Percentiles rank a stretch among this genome's conserved stretches.
These are phyloP conservation scores for Agonopterix subpropinquella DNA, from an alignment of 2,888 invertebrate genomes.

Conservation along the genomic window DNA sequence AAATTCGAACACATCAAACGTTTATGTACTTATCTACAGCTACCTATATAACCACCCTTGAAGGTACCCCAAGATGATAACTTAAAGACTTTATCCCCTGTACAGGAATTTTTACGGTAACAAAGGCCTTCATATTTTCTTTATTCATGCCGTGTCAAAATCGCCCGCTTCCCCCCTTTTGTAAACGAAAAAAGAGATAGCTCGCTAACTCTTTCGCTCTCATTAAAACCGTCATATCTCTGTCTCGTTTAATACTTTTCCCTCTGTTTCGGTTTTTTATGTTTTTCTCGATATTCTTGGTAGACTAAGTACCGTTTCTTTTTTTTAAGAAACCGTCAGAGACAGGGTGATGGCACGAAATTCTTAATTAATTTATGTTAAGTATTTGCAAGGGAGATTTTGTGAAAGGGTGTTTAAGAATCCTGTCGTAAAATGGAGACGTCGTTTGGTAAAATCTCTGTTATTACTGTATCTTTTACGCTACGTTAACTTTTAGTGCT, in stretches of 20 bases:
- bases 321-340: conserved; percentile 49
- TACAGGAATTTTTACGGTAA: conserved; percentile 74
- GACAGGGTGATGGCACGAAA: conserved; percentile 61
- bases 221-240: conserved; percentile 40
- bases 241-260: conserved; percentile 36
- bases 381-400: conserved; percentile 38
- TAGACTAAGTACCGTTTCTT: conserved; percentile 46
- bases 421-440: conserved; percentile 40
- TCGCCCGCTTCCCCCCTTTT: conserved; percentile 56
- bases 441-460: conserved; percentile 35
- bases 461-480: conserved; percentile 45
- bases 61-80: conserved; percentile 47
- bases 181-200: conserved; percentile 56
- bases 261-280: conserved; percentile 61
- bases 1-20: no score
- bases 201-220: conserved; percentile 61
- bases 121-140: conserved; percentile 75
- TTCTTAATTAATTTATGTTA: conserved; percentile 73
- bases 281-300: conserved; percentile 59
- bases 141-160: conserved; percentile 72
- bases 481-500: conserved; percentile 49
- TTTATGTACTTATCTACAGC: conserved; percentile 9
- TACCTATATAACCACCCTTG: conserved; percentile 32
- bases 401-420: conserved; percentile 45
- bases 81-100: conserved; percentile 74